Percentiles rank a stretch among this genome's conserved stretches.
phyloP scores from a whole-genome alignment of 1,140 invertebrate species.

The Andricus grossulariae region DNA sequence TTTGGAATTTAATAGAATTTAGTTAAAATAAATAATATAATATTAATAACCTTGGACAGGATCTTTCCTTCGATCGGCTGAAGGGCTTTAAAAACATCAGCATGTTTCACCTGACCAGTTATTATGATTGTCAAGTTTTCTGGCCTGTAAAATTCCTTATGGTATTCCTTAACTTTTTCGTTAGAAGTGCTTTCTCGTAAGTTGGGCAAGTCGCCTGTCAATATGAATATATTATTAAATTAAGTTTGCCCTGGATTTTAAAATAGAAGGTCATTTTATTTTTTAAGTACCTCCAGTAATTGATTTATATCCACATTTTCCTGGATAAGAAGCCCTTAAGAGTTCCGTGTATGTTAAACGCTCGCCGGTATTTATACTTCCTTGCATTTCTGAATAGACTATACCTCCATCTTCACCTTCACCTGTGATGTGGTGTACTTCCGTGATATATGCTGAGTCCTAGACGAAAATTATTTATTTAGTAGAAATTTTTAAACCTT shows the following conservation, averaged over 20 bases:
- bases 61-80: conserved; percentile 88
- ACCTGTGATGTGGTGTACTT: conserved; percentile 93
- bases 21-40: conserved; percentile 7
- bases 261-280: neutral
- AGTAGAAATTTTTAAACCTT: neutral
- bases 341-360: conserved; percentile 80
- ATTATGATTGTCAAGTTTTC: conserved; percentile 92
- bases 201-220: conserved; percentile 82
- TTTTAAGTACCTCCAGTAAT: conserved; percentile 83
- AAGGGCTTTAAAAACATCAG: conserved; percentile 86
- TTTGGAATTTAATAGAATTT: no score
- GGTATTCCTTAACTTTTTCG: conserved; percentile 88
- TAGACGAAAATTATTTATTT: conserved; percentile 56
- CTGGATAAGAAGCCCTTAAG: conserved; percentile 84
- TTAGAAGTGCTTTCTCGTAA: conserved; percentile 88
- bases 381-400: conserved; percentile 96
- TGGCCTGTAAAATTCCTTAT: conserved; percentile 90
- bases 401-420: conserved; percentile 93
- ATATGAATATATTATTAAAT: neutral
- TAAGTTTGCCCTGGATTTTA: neutral
- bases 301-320: conserved; percentile 88
- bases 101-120: conserved; percentile 86
- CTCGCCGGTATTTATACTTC: conserved; percentile 88
- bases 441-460: conserved; percentile 90
- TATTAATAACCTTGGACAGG: conserved; percentile 81